These are phyloP conservation scores for Solenopsis fugax DNA, from an alignment of 1,140 invertebrate species.

Conservation along the genomic window DNA sequence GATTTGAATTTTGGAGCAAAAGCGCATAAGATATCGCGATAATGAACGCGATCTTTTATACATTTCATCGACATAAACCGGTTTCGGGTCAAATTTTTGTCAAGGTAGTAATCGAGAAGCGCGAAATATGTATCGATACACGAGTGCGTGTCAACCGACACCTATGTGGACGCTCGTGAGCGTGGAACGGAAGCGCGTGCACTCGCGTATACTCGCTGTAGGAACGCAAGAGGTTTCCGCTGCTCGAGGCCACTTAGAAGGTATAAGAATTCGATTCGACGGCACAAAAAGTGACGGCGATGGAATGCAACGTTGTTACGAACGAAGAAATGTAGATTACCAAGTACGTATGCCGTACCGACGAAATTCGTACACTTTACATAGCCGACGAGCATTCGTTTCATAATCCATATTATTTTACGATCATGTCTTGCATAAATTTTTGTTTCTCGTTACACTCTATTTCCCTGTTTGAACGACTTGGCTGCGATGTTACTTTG, in stretches of 20 bases:
- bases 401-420: slow-evolving; percentile 36
- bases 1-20: background rate
- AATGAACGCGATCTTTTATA: background rate
- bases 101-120: slow-evolving; percentile 69
- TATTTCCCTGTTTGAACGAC: slow-evolving; percentile 9
- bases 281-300: slow-evolving; percentile 50
- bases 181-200: background rate
- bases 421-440: slow-evolving; percentile 3
- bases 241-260: slow-evolving; percentile 62
- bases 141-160: slow-evolving; percentile 5
- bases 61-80: background rate
- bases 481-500: background rate
- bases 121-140: slow-evolving; percentile 19
- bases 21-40: slow-evolving; percentile 10
- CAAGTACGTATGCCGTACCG: background rate
- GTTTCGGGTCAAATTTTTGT: slow-evolving; percentile 71
- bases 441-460: slow-evolving; percentile 39
- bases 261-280: slow-evolving; percentile 73
- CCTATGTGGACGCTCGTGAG: background rate
- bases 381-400: background rate
- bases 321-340: slow-evolving; percentile 20
- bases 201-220: background rate
- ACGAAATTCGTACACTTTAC: background rate
- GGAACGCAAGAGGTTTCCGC: slow-evolving; percentile 71
- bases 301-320: slow-evolving; percentile 27